These are phyloP conservation scores for Synaphobranchus kaupii DNA, from an alignment of 2,797 vertebrate species.

Conservation along the genomic window DNA sequence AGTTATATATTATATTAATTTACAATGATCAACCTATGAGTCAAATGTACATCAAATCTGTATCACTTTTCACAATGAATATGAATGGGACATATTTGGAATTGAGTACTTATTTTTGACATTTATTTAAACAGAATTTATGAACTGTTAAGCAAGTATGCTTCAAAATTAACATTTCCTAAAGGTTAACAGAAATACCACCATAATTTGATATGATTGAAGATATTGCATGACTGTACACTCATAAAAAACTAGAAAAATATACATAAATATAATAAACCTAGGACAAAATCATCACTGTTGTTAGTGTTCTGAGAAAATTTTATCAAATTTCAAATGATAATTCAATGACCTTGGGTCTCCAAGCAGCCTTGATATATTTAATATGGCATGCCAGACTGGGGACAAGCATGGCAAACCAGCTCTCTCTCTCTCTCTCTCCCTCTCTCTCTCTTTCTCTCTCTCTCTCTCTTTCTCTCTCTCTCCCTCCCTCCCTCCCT, in stretches of 20 bases:
- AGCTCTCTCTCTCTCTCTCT: background rate
- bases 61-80: background rate
- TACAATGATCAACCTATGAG: background rate
- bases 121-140: slow-evolving; percentile 30
- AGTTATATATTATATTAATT: background rate
- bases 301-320: background rate
- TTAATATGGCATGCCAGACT: background rate
- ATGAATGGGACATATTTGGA: background rate
- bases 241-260: background rate
- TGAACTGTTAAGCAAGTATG: slow-evolving; percentile 32
- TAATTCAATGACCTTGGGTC: background rate
- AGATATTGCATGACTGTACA: background rate
- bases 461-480: background rate
- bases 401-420: background rate
- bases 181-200: slow-evolving; percentile 38
- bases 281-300: background rate
- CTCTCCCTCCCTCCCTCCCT: background rate
- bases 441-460: background rate
- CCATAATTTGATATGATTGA: background rate
- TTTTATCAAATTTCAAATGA: background rate
- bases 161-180: slow-evolving; percentile 38
- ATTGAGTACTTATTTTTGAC: slow-evolving; percentile 18
- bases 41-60: background rate
- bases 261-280: slow-evolving; percentile 8
- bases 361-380: background rate